Evolutionary conservation across 1,140 invertebrate genomes (phyloP).

Genomic region (Drosophila kikkawai): DNA sequence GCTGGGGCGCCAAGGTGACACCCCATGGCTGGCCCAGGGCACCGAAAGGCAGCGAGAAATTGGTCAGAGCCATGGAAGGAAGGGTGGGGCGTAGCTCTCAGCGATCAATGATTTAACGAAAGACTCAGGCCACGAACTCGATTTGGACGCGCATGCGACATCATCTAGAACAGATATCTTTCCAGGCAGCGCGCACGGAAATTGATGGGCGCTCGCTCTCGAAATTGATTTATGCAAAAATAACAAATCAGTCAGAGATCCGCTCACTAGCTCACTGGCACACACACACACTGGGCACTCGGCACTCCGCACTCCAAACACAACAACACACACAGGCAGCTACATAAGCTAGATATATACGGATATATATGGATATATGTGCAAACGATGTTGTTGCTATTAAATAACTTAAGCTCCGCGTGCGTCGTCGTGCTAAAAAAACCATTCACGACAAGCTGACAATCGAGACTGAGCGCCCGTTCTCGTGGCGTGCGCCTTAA

Average conservation of each 20-base stretch:
- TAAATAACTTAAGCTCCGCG: slow-evolving; percentile 71
- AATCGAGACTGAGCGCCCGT: slow-evolving; percentile 78
- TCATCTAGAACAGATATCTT: slow-evolving; percentile 49
- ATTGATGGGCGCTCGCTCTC: slow-evolving; percentile 58
- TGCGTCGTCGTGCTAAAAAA: slow-evolving; percentile 69
- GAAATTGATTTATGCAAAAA: slow-evolving; percentile 76
- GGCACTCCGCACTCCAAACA: slow-evolving; percentile 4
- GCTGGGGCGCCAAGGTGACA: slow-evolving; percentile 78
- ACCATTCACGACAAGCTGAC: slow-evolving; percentile 82
- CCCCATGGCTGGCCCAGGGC: slow-evolving; percentile 73
- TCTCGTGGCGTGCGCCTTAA: slow-evolving; percentile 78
- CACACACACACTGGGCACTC: slow-evolving; percentile 15
- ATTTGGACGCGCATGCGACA: slow-evolving; percentile 36
- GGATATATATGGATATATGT: slow-evolving; percentile 52
- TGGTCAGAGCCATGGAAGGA: slow-evolving; percentile 75
- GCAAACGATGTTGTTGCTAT: slow-evolving; percentile 60
- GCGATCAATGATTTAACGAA: slow-evolving; percentile 48
- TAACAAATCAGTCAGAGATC: slow-evolving; percentile 55
- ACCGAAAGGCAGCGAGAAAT: slow-evolving; percentile 83
- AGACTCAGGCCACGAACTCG: slow-evolving; percentile 74
- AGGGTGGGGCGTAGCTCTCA: neutral
- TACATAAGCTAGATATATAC: slow-evolving; percentile 34
- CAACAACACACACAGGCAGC: slow-evolving; percentile 36
- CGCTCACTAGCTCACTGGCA: slow-evolving; percentile 22
- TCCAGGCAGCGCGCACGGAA: slow-evolving; percentile 28